phyloP scores from a whole-genome alignment of 2,888 invertebrate species.

The Parelbella ahira region DNA sequence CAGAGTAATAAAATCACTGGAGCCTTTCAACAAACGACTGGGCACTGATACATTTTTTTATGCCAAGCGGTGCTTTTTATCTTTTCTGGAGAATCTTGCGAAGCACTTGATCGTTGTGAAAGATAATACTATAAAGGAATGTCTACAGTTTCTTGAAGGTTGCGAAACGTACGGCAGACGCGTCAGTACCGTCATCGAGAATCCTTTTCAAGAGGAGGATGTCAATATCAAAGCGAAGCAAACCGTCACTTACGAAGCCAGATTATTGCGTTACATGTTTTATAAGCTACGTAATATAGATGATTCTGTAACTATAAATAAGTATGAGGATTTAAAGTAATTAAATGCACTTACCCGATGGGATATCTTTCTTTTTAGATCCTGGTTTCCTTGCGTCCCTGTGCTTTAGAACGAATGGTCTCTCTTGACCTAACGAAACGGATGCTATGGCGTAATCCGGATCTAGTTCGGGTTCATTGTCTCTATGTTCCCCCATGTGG shows the following conservation, averaged over 20 bases:
- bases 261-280: conserved; percentile 90
- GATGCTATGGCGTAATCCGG: conserved; percentile 83
- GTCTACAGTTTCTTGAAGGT: conserved; percentile 92
- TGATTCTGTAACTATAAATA: conserved; percentile 74
- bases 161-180: conserved; percentile 93
- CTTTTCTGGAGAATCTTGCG: conserved; percentile 93
- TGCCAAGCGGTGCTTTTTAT: conserved; percentile 96
- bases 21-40: conserved; percentile 95
- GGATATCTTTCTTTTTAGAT: conserved; percentile 60
- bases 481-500: conserved; percentile 86
- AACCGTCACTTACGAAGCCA: conserved; percentile 94
- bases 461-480: conserved; percentile 85
- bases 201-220: conserved; percentile 87
- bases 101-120: conserved; percentile 94
- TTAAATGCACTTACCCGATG: conserved; percentile 53
- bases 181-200: conserved; percentile 90
- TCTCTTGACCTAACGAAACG: conserved; percentile 82
- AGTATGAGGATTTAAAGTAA: conserved; percentile 77
- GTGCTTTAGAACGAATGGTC: conserved; percentile 84
- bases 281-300: conserved; percentile 83
- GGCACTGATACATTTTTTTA: conserved; percentile 99
- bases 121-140: conserved; percentile 93
- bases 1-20: conserved; percentile 96
- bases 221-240: conserved; percentile 88
- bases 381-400: conserved; percentile 75